A percentile compares a stretch with the other conserved stretches of the same genome.
Evolutionary conservation across 2,797 vertebrate genomes (phyloP).

Genomic region (Phalloptychus januarius): DNA sequence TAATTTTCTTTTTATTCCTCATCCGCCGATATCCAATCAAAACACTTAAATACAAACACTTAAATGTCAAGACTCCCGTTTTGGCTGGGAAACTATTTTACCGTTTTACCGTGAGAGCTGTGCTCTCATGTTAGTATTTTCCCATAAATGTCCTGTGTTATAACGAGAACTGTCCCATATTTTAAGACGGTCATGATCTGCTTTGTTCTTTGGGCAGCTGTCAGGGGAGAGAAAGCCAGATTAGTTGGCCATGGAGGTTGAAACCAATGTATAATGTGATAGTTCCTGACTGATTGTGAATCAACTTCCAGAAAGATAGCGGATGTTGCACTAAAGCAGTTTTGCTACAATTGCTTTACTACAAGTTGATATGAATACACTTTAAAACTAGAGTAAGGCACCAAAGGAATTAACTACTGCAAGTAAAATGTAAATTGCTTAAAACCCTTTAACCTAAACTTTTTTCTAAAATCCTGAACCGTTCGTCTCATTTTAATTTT

Average conservation of each 20-base stretch:
- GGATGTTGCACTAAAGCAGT: background rate
- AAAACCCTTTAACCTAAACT: background rate
- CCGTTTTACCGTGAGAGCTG: too few relatives aligned
- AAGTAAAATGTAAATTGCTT: background rate
- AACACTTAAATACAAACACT: background rate
- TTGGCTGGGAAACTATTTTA: too few relatives aligned
- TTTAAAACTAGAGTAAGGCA: background rate
- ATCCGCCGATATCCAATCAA: background rate
- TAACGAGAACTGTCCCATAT: background rate
- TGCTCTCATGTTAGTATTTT: too few relatives aligned
- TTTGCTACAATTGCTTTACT: background rate
- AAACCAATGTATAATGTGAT: background rate
- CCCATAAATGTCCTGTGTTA: too few relatives aligned
- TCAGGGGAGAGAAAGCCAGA: background rate
- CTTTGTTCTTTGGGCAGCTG: background rate
- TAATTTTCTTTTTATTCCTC: background rate
- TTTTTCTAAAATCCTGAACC: background rate
- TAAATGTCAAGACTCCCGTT: too few relatives aligned
- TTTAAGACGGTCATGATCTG: background rate
- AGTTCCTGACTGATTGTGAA: background rate
- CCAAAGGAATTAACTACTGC: background rate
- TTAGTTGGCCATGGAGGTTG: background rate
- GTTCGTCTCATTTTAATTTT: background rate
- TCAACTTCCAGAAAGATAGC: background rate
- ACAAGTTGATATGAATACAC: too few relatives aligned